Conservation (phyloP, 2,888 invertebrate genomes). For the Diarsia dahlii region DNA sequence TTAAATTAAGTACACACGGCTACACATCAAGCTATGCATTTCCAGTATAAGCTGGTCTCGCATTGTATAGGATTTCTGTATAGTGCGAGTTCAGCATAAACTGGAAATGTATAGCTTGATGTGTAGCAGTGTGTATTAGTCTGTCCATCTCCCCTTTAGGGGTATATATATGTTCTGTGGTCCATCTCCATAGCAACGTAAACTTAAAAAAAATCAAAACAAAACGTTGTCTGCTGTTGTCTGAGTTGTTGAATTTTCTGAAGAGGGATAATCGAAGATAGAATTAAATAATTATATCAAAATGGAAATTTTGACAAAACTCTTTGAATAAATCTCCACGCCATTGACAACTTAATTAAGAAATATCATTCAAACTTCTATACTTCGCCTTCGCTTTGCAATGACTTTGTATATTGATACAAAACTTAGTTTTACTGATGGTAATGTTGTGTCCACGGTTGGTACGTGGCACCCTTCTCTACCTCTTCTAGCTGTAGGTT, state of each 20-base stretch:
- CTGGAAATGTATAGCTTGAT: no score
- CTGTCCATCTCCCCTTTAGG: no score
- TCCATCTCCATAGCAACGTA: slow-evolving; percentile 31
- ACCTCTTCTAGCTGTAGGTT: slow-evolving; percentile 96
- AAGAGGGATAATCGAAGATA: not conserved
- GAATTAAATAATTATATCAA: not conserved
- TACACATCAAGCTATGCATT: no score
- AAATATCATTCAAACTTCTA: not conserved
- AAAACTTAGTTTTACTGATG: slow-evolving; percentile 94
- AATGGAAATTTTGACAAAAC: not conserved
- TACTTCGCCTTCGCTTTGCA: not conserved
- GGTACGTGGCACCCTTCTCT: slow-evolving; percentile 96
- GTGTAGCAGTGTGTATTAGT: no score
- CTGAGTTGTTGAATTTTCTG: not conserved
- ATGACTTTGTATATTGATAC: slow-evolving; percentile 97
- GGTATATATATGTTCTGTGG: no score
- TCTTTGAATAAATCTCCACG: not conserved
- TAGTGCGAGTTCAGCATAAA: no score
- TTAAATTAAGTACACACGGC: no score
- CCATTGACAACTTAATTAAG: not conserved
- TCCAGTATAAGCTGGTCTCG: no score
- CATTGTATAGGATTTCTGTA: no score
- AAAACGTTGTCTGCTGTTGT: no score
- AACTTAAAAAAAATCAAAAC: slow-evolving; percentile 15
- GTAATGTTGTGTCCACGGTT: slow-evolving; percentile 94